These are phyloP conservation scores for Microvelia longipes DNA, from an alignment of 1,140 invertebrate species.

Conservation along the genomic window DNA sequence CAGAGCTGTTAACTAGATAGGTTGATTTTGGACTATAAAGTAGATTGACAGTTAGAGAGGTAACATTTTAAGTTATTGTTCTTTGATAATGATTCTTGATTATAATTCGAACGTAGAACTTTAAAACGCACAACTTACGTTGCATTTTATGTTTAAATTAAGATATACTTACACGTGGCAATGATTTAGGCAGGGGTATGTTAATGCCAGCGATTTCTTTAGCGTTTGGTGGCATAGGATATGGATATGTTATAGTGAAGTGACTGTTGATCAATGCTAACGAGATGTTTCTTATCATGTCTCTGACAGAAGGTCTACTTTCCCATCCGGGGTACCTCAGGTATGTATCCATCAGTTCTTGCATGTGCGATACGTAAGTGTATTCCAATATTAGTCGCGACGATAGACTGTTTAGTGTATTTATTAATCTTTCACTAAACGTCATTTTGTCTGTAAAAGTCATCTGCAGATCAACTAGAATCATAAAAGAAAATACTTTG, in stretches of 20 bases:
- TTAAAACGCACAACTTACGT: too few species aligned
- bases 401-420: neutral
- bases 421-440: constrained; percentile 12
- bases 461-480: constrained; percentile 12
- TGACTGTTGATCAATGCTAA: constrained; percentile 24
- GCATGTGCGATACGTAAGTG: neutral
- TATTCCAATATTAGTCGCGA: neutral
- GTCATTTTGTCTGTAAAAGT: constrained; percentile 13
- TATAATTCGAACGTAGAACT: too few species aligned
- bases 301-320: constrained; percentile 13
- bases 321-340: constrained; percentile 18
- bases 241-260: constrained; percentile 24
- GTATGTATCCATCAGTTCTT: constrained; percentile 10
- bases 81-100: too few species aligned
- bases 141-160: too few species aligned
- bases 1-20: too few species aligned
- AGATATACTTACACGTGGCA: constrained; percentile 27
- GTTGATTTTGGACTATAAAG: too few species aligned
- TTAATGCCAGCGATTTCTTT: constrained; percentile 28
- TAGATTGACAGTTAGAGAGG: too few species aligned
- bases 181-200: constrained; percentile 19
- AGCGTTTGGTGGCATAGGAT: constrained; percentile 25
- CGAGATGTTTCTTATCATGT: constrained; percentile 17
- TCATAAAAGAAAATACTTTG: constrained; percentile 12
- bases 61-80: too few species aligned